Percentiles rank a stretch among this genome's conserved stretches.
Evolutionary conservation across 2,888 invertebrate species (phyloP).

Genomic region (Archaeoteleia sp.): DNA sequence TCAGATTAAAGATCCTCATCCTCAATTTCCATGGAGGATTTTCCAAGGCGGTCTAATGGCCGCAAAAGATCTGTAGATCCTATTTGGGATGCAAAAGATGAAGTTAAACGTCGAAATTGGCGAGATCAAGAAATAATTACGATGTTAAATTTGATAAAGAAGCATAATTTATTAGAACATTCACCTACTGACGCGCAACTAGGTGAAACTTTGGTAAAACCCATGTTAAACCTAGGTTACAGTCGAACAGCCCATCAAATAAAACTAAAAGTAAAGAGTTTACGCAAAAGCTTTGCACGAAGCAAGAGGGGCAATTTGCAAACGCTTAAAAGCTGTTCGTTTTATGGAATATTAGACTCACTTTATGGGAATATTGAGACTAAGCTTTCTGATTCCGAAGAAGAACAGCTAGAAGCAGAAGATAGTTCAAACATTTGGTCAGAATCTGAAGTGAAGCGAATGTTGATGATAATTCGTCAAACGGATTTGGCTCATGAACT

Average conservation of each 20-base stretch:
- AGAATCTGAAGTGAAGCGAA: constrained; percentile 54
- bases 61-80: constrained; percentile 15
- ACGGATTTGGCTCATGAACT: constrained; percentile 51
- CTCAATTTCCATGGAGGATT: no score
- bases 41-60: not conserved
- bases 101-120: constrained; percentile 51
- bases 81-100: constrained; percentile 47
- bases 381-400: constrained; percentile 28
- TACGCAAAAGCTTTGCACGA: constrained; percentile 54
- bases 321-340: constrained; percentile 47
- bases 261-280: constrained; percentile 54
- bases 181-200: constrained; percentile 50
- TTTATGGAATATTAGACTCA: constrained; percentile 51
- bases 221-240: constrained; percentile 53
- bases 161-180: constrained; percentile 49
- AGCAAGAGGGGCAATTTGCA: constrained; percentile 38
- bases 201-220: constrained; percentile 39
- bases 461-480: constrained; percentile 53
- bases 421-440: constrained; percentile 46
- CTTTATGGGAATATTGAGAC: constrained; percentile 38
- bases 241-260: constrained; percentile 57
- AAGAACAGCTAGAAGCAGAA: constrained; percentile 10
- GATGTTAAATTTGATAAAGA: constrained; percentile 53
- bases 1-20: no score
- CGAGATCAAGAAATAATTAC: constrained; percentile 50